A percentile compares a stretch with the other conserved stretches of the same genome.
Conservation (phyloP, 23 tunicate genomes). For the Styela clava region DNA sequence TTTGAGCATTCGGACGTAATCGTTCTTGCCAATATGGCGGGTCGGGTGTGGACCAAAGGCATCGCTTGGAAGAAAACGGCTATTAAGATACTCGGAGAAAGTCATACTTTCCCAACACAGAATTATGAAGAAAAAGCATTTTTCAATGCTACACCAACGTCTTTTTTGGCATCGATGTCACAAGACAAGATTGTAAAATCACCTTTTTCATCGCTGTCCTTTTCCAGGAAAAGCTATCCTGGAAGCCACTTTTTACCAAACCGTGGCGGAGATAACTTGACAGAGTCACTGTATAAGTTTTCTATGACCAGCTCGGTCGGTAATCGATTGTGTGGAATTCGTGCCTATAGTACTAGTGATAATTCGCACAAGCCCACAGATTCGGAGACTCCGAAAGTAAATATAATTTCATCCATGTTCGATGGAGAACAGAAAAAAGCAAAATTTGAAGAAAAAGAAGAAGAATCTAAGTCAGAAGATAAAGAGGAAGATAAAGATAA, state of each 20-base stretch:
- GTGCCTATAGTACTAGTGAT: background rate
- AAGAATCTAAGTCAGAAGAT: background rate
- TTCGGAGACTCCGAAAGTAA: background rate
- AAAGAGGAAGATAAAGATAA: constrained; percentile 18
- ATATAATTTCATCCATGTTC: constrained; percentile 31
- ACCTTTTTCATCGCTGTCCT: background rate
- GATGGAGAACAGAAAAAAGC: background rate
- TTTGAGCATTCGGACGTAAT: background rate
- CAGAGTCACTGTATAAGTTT: background rate
- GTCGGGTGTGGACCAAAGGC: constrained; percentile 18
- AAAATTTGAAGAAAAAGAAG: background rate
- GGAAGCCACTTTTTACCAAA: background rate
- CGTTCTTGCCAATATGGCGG: background rate
- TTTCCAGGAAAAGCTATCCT: background rate
- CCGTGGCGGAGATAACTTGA: background rate
- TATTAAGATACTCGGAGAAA: background rate
- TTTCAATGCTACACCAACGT: background rate
- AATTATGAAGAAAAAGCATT: background rate
- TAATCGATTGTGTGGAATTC: background rate
- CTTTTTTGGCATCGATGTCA: background rate
- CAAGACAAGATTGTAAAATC: background rate
- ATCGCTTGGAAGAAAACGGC: constrained; percentile 27
- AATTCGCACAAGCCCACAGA: background rate
- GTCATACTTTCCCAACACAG: background rate
- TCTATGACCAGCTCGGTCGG: background rate